Evolutionary conservation across 1,140 invertebrate species (phyloP).

Genomic region (Chrysomallon squamiferum): DNA sequence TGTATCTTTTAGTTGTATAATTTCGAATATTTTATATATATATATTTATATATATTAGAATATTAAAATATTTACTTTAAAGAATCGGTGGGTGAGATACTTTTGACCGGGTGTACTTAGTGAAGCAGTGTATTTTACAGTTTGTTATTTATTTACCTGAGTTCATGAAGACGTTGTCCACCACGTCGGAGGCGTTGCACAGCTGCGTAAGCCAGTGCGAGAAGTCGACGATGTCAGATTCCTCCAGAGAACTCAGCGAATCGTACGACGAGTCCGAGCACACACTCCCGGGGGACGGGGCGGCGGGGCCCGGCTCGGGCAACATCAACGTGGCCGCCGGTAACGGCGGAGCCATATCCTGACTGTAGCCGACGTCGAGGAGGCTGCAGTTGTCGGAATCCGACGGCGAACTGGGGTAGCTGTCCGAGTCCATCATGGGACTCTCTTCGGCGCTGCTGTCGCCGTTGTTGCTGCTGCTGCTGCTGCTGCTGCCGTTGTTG

Average conservation of each 20-base stretch:
- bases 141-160: too few species aligned
- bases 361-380: background rate
- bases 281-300: constrained; percentile 1
- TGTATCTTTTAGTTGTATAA: too few species aligned
- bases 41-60: too few species aligned
- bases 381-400: background rate
- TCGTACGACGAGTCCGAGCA: constrained; percentile 1
- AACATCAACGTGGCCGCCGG: background rate
- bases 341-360: background rate
- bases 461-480: background rate
- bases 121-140: too few species aligned
- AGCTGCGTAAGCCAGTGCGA: constrained; percentile 2
- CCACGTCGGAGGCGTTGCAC: background rate
- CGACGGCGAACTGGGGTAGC: background rate
- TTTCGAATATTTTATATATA: too few species aligned
- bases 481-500: constrained; percentile 61
- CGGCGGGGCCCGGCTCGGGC: background rate
- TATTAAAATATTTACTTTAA: too few species aligned
- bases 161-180: background rate
- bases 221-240: background rate
- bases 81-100: too few species aligned
- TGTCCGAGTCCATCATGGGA: background rate
- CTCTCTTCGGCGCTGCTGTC: background rate
- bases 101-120: too few species aligned
- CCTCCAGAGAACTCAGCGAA: constrained; percentile 1